phyloP scores from a whole-genome alignment of 2,113 vertebrate genomes.

The Saguinus imperator region DNA sequence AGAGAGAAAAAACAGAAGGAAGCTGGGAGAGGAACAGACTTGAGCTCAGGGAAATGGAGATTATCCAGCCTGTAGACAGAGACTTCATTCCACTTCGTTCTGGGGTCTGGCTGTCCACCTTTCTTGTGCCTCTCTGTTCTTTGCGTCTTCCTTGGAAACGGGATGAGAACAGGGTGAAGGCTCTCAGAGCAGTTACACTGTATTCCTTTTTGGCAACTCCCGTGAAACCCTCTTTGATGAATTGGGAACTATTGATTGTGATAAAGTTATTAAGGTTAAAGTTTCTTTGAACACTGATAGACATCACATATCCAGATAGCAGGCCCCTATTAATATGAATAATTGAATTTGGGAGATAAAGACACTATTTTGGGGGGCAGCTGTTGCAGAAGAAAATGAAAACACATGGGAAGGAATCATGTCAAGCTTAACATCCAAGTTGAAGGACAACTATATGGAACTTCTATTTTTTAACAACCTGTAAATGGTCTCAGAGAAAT shows the following conservation, averaged over 20 bases:
- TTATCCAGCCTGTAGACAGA: not conserved
- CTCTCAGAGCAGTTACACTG: not conserved
- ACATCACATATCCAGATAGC: slow-evolving; percentile 37
- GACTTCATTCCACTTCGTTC: not conserved
- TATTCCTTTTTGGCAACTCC: slow-evolving; percentile 29
- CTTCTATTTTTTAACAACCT: slow-evolving; percentile 6
- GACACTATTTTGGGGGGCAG: not conserved
- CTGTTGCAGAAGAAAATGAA: slow-evolving; percentile 15
- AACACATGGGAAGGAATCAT: not conserved
- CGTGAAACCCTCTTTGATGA: slow-evolving; percentile 34
- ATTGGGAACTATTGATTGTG: slow-evolving; percentile 44
- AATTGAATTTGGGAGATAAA: slow-evolving; percentile 54
- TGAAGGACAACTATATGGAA: not conserved
- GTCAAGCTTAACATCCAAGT: not conserved
- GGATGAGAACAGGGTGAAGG: not conserved
- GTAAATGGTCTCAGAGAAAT: not conserved
- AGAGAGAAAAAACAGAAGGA: not conserved
- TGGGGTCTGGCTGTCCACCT: not conserved
- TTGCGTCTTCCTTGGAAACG: not conserved
- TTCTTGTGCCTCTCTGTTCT: not conserved
- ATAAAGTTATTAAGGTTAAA: slow-evolving; percentile 54
- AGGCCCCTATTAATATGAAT: slow-evolving; percentile 14
- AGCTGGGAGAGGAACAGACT: not conserved
- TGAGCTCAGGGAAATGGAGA: not conserved
- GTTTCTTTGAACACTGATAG: slow-evolving; percentile 56